Conservation (phyloP, 1,140 invertebrate species). For the Ctenoplectra terminalis region DNA sequence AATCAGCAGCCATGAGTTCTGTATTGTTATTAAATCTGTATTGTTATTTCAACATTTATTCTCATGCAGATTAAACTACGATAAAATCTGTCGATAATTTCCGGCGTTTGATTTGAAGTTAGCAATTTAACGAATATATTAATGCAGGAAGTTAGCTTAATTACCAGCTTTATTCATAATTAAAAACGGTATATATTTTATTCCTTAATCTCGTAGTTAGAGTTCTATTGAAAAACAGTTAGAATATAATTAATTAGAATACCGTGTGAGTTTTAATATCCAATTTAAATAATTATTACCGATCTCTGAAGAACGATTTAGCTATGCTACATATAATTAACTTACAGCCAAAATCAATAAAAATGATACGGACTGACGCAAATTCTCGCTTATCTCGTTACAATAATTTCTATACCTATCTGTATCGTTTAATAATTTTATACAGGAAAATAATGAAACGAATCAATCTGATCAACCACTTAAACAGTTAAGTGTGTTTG, state of each 20-base stretch:
- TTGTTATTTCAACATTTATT: neutral
- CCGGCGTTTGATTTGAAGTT: neutral
- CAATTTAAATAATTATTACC: neutral
- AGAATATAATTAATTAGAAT: neutral
- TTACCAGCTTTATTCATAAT: neutral
- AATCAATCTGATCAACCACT: too few relatives aligned
- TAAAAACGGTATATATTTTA: neutral
- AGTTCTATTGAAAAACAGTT: neutral
- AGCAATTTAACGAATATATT: neutral
- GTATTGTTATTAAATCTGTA: neutral
- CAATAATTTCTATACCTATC: too few relatives aligned
- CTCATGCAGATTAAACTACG: neutral
- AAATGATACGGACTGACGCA: too few relatives aligned
- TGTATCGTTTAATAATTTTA: too few relatives aligned
- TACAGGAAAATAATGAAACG: too few relatives aligned
- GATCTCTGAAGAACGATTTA: neutral
- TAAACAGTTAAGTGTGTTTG: too few relatives aligned
- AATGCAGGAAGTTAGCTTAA: neutral
- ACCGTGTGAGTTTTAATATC: neutral
- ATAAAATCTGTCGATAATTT: neutral
- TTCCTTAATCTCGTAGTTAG: neutral
- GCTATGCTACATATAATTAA: neutral
- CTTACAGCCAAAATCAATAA: neutral
- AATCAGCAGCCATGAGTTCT: conserved; percentile 15
- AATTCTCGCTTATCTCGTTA: too few relatives aligned